Conservation (phyloP, 2,113 vertebrate genomes). For the Orycteropus afer region DNA sequence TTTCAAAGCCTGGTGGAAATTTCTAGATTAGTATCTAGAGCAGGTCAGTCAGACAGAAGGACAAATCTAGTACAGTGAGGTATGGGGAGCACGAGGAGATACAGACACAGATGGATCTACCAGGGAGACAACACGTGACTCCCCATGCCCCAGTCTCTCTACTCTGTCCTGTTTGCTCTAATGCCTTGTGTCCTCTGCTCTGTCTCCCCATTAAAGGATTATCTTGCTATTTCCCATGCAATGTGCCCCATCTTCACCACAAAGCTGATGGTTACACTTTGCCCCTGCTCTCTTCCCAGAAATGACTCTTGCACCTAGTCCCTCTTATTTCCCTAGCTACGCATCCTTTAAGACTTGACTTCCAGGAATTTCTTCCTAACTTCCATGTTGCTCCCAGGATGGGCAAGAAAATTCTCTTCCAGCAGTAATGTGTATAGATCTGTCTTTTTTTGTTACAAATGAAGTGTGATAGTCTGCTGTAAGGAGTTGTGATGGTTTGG, state of each 20-base stretch:
- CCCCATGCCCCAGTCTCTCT: background rate
- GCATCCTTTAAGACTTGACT: background rate
- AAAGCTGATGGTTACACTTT: background rate
- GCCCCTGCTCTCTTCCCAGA: background rate
- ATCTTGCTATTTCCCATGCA: background rate
- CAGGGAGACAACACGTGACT: background rate
- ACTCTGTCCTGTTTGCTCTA: background rate
- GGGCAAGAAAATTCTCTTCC: background rate
- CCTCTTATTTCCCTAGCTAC: background rate
- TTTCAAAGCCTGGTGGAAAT: background rate
- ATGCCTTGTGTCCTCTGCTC: background rate
- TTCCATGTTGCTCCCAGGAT: background rate
- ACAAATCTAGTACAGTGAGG: no score
- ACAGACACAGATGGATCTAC: background rate
- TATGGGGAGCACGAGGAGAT: background rate
- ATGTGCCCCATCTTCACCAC: background rate
- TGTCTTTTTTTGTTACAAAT: background rate
- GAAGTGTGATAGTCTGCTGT: background rate
- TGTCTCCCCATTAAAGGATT: background rate
- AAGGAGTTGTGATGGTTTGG: no score
- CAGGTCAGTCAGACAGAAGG: background rate
- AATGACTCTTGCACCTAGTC: background rate
- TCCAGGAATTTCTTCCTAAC: background rate
- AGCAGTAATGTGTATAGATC: no score
- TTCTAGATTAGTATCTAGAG: background rate